These are phyloP conservation scores for Microtus oregoni DNA, from an alignment of 2,113 vertebrate genomes.

Conservation along the genomic window DNA sequence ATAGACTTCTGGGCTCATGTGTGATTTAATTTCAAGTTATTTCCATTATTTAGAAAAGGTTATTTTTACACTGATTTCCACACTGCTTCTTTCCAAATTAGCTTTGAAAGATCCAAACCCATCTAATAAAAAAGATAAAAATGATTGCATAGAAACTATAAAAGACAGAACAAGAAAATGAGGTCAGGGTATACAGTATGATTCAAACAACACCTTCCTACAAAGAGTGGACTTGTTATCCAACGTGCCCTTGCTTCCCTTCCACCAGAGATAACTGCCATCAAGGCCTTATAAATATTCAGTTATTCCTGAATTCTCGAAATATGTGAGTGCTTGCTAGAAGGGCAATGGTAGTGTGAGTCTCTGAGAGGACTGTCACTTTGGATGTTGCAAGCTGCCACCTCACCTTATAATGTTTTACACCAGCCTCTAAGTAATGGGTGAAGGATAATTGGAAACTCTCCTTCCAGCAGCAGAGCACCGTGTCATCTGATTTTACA, in stretches of 20 bases:
- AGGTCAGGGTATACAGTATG: neutral
- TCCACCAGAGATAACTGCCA: neutral
- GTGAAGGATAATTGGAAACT: conserved; percentile 34
- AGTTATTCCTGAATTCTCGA: neutral
- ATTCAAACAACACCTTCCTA: neutral
- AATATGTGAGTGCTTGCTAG: neutral
- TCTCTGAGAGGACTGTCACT: conserved; percentile 25
- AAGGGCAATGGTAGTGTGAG: neutral
- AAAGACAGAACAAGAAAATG: conserved; percentile 34
- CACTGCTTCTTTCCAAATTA: neutral
- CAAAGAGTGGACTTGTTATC: neutral
- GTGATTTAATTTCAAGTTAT: neutral
- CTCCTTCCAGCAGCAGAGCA: neutral
- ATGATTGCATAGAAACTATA: neutral
- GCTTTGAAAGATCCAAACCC: neutral
- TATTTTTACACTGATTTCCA: neutral
- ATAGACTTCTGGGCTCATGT: neutral
- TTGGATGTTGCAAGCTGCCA: neutral
- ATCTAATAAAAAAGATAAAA: neutral
- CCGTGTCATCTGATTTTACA: conserved; percentile 61
- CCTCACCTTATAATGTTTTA: neutral
- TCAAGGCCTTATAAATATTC: neutral
- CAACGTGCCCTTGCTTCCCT: neutral
- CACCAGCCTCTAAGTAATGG: neutral
- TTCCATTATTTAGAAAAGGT: neutral